These are phyloP conservation scores for Drosophila histrio DNA, from an alignment of 2,888 invertebrate species.

Conservation along the genomic window DNA sequence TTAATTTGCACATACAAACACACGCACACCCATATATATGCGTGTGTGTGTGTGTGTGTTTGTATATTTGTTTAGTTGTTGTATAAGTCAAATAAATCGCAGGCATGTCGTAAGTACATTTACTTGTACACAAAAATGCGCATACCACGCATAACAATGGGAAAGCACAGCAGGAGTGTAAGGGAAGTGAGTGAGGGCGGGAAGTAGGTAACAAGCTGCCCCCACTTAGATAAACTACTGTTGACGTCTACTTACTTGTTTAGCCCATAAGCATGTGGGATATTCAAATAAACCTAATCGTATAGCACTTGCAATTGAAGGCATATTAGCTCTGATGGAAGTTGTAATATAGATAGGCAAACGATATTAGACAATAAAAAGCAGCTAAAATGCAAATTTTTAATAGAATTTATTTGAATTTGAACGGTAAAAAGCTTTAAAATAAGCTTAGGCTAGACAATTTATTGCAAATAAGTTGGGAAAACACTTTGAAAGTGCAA, in stretches of 20 bases:
- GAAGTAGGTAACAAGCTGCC: neutral
- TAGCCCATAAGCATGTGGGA: slow-evolving; percentile 46
- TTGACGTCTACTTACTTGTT: slow-evolving; percentile 52
- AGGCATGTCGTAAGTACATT: slow-evolving; percentile 63
- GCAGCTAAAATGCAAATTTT: neutral
- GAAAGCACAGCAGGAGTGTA: slow-evolving; percentile 37
- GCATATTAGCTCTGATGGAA: slow-evolving; percentile 2
- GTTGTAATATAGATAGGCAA: neutral
- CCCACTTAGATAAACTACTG: slow-evolving; percentile 52
- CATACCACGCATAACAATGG: slow-evolving; percentile 71
- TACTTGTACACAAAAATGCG: slow-evolving; percentile 63
- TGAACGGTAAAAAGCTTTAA: neutral
- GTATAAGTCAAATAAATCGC: slow-evolving; percentile 72
- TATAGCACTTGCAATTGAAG: slow-evolving; percentile 2
- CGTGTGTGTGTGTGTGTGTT: slow-evolving; percentile 1
- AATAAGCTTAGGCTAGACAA: neutral
- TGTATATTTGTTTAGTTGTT: slow-evolving; percentile 26
- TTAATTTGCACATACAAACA: slow-evolving; percentile 60
- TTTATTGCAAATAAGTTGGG: neutral
- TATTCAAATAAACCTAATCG: slow-evolving; percentile 46
- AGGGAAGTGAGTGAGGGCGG: neutral
- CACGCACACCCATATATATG: neutral
- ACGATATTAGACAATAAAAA: neutral
- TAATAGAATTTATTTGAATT: neutral
- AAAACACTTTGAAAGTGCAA: too few relatives aligned